Conservation (phyloP, 2,888 invertebrate genomes). For the Coelinius sp. region DNA sequence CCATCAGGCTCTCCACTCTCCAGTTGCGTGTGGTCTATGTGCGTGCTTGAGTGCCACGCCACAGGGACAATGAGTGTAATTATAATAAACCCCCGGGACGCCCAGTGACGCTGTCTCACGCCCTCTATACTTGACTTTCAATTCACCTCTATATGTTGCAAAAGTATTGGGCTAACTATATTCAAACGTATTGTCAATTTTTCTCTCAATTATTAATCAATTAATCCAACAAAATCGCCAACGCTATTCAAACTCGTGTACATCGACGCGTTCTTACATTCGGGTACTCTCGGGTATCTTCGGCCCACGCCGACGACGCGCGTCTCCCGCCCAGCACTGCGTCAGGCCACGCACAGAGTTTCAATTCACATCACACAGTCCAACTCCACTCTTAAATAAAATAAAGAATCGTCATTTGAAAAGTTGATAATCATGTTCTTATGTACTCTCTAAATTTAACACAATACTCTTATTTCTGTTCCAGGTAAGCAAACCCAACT, state of each 20-base stretch:
- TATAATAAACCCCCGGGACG: constrained; percentile 56
- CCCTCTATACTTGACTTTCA: constrained; percentile 11
- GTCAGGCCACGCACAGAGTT: no score
- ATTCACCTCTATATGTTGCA: neutral
- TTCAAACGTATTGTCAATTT: no score
- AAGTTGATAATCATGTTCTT: no score
- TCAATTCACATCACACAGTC: no score
- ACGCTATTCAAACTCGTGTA: no score
- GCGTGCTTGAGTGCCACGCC: constrained; percentile 55
- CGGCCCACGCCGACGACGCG: no score
- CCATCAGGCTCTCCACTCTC: constrained; percentile 32
- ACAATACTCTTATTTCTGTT: constrained; percentile 53
- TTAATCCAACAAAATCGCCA: no score
- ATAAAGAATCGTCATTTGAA: no score
- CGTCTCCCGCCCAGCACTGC: no score
- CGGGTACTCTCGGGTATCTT: no score
- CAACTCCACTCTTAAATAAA: no score
- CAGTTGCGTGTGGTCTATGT: constrained; percentile 50
- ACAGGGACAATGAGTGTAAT: constrained; percentile 61
- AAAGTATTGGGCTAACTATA: neutral
- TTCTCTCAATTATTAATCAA: neutral
- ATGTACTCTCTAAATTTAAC: neutral
- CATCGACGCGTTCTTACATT: no score
- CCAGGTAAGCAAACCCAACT: constrained; percentile 56
- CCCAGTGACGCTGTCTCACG: constrained; percentile 47